Base-by-base conservation (phyloP, 2,888 invertebrate species). In the Tipula helvola region DNA sequence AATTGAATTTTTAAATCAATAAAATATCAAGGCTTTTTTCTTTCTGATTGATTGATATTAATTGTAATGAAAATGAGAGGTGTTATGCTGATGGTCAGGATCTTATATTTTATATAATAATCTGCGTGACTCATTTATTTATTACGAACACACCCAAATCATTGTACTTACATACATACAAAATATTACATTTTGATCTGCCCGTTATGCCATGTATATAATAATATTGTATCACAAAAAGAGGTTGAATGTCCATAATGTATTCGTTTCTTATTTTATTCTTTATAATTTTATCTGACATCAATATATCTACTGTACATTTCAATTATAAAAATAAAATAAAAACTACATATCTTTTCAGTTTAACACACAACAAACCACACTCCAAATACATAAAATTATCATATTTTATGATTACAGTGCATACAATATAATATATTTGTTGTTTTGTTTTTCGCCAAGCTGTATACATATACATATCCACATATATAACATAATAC, bases 221-320 rank as follows among this genome's bases (percentile, higher is more conserved):
- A n/a, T n/a, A 10, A 44, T 52, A 52, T 52, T 28, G 10, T 71
- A 28, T 71, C 18, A 71, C 28, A 28, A 71, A 71, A 71, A 71
- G 71, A 71, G 71, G 71, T 71, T 71, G 71, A 71, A 71, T 71
- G 71, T 71, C 71, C 71, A 71, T 71, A 71, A 28, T 71, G 71
- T 71, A 71, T 71, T 71, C 71, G 28, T 71, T 71, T 71, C 71
- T 71, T 71, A 71, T 71, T 71, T 71, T 71, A 71, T 71, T 71
- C 71, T 71, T 71, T 71, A 71, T 71, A 71, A 71, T 71, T 71
- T 71, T 71, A 71, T 71, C 71, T 71, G 71, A 71, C 71, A 71
- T 71, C 71, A 71, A 71, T 71, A 71, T 71, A 71, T 71, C 71
- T 71, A 71, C 71, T 71, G 71, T 71, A 71, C 71, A 71, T 71